These are phyloP conservation scores for Paelopatides confundens DNA, from an alignment of 53 echinoderm and acorn worm genomes.

Conservation along the genomic window DNA sequence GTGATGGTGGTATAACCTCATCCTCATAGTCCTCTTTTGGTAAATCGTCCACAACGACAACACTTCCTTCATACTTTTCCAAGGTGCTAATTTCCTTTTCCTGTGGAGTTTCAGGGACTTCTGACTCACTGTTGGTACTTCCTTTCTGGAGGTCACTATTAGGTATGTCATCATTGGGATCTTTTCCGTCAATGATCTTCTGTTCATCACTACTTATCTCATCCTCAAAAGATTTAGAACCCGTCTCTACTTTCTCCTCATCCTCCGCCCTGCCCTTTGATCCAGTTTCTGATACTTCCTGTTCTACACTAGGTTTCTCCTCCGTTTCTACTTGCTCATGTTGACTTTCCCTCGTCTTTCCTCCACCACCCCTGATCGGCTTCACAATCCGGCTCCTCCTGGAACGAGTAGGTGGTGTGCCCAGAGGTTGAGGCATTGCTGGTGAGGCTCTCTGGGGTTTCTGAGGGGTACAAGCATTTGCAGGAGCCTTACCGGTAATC, in stretches of 20 bases:
- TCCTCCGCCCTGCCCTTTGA: background rate
- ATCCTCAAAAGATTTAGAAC: background rate
- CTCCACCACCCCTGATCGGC: background rate
- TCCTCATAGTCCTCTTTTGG: background rate
- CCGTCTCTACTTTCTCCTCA: background rate
- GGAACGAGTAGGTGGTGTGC: background rate
- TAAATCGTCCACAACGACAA: background rate
- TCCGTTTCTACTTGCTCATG: background rate
- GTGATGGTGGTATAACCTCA: slow-evolving; percentile 50
- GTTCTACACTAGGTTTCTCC: background rate
- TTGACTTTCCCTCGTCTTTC: background rate
- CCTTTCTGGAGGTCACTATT: background rate
- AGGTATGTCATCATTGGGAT: background rate
- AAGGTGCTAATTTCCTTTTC: slow-evolving; percentile 14
- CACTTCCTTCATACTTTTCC: background rate
- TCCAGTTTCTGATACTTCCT: background rate
- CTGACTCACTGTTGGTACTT: background rate
- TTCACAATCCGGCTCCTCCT: background rate
- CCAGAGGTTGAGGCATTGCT: background rate
- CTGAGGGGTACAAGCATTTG: background rate
- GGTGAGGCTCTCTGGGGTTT: background rate
- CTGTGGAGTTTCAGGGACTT: background rate
- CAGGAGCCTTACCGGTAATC: background rate
- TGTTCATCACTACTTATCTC: background rate
- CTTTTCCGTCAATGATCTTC: too few species aligned